phyloP scores from a whole-genome alignment of 1,140 invertebrate species.

The Phymorhynchus buccinoides region DNA sequence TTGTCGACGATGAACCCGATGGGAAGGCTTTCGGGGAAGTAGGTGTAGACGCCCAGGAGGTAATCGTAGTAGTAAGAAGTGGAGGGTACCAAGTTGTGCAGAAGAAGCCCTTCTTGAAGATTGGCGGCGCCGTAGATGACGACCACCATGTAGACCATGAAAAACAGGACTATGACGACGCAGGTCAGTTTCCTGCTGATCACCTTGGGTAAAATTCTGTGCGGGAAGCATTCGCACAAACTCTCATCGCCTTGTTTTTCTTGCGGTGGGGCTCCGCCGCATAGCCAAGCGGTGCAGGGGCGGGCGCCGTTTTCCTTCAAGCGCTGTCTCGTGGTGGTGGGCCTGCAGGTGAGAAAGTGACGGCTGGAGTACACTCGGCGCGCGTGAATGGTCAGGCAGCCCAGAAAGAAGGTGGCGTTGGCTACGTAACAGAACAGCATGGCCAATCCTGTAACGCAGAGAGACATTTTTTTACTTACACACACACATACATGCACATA shows the following conservation, averaged over 20 bases:
- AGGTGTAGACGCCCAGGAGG: constrained; percentile 25
- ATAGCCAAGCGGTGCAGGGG: background rate
- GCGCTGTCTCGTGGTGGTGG: background rate
- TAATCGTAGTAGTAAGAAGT: constrained; percentile 63
- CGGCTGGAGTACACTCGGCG: background rate
- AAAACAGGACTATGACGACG: constrained; percentile 82
- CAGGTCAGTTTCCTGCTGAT: constrained; percentile 76
- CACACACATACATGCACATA: constrained; percentile 31
- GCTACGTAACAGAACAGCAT: background rate
- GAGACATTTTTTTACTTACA: too few species aligned
- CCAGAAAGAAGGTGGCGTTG: background rate
- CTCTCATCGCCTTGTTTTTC: background rate
- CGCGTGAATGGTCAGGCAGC: background rate
- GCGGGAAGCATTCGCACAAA: background rate
- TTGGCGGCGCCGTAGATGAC: constrained; percentile 89
- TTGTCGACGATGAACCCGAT: constrained; percentile 40
- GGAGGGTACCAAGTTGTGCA: constrained; percentile 70
- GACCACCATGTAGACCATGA: constrained; percentile 86
- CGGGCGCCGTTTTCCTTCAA: too few species aligned
- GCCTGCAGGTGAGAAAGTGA: background rate
- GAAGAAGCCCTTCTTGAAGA: constrained; percentile 88
- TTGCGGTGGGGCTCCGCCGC: background rate
- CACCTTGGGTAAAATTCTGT: background rate
- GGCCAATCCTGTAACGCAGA: constrained; percentile 34
- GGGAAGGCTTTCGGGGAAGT: constrained; percentile 38